phyloP scores from a whole-genome alignment of 2,113 vertebrate species.

The Scomber japonicus region DNA sequence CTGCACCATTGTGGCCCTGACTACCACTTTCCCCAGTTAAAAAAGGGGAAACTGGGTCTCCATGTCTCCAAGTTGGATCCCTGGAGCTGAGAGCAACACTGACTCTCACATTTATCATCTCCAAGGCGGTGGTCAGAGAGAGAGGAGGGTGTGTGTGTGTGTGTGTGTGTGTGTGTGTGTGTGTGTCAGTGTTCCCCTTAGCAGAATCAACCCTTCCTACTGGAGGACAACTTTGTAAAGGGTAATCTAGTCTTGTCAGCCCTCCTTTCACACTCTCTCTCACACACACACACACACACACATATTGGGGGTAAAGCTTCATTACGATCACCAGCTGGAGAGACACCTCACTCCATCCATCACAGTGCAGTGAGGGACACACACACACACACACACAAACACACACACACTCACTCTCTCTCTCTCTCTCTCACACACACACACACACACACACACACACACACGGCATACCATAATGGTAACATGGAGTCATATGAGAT shows the following conservation, averaged over 20 bases:
- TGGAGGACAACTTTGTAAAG: conserved; percentile 66
- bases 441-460: background rate
- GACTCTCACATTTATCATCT: conserved; percentile 73
- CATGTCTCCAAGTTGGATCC: conserved; percentile 66
- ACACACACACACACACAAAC: conserved; percentile 25
- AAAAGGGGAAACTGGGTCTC: conserved; percentile 73
- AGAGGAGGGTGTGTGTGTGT: background rate
- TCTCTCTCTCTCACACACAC: too few species aligned
- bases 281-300: conserved; percentile 26
- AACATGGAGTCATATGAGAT: too few species aligned
- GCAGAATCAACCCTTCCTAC: conserved; percentile 52
- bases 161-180: conserved; percentile 37
- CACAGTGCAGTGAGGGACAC: conserved; percentile 57
- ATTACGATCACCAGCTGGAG: conserved; percentile 76
- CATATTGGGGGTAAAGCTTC: conserved; percentile 64
- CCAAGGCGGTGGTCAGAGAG: conserved; percentile 56
- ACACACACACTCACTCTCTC: conserved; percentile 7
- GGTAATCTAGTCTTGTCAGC: conserved; percentile 62
- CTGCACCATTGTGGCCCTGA: conserved; percentile 34
- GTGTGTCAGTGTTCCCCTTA: conserved; percentile 20
- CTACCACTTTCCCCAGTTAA: conserved; percentile 43
- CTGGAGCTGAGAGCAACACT: conserved; percentile 60
- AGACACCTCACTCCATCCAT: conserved; percentile 74
- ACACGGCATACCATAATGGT: background rate
- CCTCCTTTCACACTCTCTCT: conserved; percentile 1